phyloP scores from a whole-genome alignment of 2,113 vertebrate species.

The Asarcornis scutulata region DNA sequence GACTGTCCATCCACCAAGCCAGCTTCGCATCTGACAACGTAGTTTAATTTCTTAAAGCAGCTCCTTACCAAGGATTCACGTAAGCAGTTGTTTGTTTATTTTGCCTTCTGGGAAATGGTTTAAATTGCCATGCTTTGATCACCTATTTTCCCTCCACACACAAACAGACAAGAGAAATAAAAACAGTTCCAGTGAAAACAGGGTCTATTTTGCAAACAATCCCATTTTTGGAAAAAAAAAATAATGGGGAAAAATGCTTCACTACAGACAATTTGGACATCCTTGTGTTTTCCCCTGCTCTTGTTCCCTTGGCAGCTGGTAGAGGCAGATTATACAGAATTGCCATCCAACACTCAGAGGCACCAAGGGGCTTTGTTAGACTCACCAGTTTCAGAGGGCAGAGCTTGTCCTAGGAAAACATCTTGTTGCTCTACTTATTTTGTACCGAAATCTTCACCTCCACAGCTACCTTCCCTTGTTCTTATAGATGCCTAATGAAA shows the following conservation, averaged over 20 bases:
- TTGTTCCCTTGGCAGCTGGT: neutral
- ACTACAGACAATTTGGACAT: neutral
- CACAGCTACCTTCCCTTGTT: neutral
- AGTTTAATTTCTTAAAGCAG: neutral
- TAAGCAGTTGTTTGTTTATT: neutral
- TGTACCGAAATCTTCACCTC: neutral
- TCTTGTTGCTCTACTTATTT: neutral
- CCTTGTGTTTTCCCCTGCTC: neutral
- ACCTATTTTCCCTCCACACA: neutral
- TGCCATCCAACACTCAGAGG: neutral
- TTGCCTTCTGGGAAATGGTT: neutral
- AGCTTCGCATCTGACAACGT: neutral
- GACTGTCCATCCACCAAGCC: neutral
- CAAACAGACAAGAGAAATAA: neutral
- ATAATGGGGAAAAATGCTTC: neutral
- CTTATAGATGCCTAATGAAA: neutral
- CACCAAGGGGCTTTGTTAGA: neutral
- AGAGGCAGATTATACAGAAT: slow-evolving; percentile 17
- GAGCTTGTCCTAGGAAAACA: neutral
- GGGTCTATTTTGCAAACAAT: neutral
- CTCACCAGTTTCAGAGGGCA: neutral
- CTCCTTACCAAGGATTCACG: neutral
- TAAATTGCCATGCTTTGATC: slow-evolving; percentile 13
- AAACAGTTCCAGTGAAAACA: neutral
- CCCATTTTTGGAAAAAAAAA: neutral